A percentile compares a stretch with the other conserved stretches of the same genome.
phyloP scores from a whole-genome alignment of 2,797 vertebrate species.

The Brachyrhaphis roseni region DNA sequence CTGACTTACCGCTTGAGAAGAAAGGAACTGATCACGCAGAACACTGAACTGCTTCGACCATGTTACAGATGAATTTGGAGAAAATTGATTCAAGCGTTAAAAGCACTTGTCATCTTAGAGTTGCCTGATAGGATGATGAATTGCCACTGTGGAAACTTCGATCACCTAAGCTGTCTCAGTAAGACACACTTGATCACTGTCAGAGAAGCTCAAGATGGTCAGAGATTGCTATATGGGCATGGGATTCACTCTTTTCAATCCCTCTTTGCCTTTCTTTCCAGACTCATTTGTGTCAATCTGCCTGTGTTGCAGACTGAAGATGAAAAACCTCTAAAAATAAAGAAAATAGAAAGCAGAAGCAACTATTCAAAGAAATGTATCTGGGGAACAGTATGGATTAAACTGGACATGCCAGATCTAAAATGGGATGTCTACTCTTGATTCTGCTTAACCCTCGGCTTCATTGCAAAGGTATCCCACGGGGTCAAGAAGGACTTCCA shows the following conservation, averaged over 20 bases:
- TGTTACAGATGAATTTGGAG: conserved; percentile 57
- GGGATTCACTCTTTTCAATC: conserved; percentile 42
- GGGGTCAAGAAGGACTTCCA: neutral
- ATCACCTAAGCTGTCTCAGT: conserved; percentile 79
- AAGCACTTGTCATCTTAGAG: conserved; percentile 77
- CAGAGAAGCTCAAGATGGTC: conserved; percentile 75
- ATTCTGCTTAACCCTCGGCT: neutral
- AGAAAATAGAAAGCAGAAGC: conserved; percentile 9
- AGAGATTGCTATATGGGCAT: conserved; percentile 66
- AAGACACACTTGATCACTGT: conserved; percentile 84
- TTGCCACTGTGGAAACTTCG: conserved; percentile 77
- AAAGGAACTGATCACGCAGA: conserved; percentile 36
- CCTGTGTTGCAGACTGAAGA: conserved; percentile 34
- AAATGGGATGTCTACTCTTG: neutral
- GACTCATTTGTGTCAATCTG: conserved; percentile 60
- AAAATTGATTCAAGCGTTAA: conserved; percentile 73
- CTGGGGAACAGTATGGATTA: conserved; percentile 10
- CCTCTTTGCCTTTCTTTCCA: conserved; percentile 25
- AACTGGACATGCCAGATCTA: neutral
- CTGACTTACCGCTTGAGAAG: conserved; percentile 31
- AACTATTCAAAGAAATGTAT: conserved; percentile 12
- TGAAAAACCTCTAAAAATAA: conserved; percentile 45
- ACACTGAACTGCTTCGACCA: conserved; percentile 50
- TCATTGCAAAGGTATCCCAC: neutral
- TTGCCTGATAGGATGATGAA: conserved; percentile 79